A percentile compares a stretch with the other conserved stretches of the same genome.
These are phyloP conservation scores for Indicator maculatus DNA, from an alignment of 2,113 vertebrate species.

Conservation along the genomic window DNA sequence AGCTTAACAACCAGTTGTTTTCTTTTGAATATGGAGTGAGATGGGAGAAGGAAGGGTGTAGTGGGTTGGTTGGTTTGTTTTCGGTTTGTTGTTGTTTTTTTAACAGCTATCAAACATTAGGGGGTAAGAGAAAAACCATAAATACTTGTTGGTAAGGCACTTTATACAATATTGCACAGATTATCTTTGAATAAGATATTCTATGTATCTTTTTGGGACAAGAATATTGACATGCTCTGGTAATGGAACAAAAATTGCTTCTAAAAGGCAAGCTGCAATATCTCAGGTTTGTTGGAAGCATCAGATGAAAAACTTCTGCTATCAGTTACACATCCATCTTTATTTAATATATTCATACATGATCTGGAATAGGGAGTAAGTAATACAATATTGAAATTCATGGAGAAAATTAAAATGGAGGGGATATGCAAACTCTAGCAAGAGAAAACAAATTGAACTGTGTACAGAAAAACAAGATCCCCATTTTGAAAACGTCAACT, in stretches of 20 bases:
- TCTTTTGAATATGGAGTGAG: neutral
- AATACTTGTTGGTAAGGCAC: neutral
- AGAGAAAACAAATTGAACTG: constrained; percentile 14
- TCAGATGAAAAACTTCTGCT: constrained; percentile 19
- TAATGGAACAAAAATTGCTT: neutral
- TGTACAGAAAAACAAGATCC: constrained; percentile 15
- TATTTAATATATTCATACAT: neutral
- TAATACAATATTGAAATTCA: neutral
- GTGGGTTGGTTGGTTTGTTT: neutral
- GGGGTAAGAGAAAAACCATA: neutral
- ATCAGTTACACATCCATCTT: constrained; percentile 2
- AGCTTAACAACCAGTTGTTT: neutral
- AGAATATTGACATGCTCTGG: neutral
- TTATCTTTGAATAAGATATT: neutral
- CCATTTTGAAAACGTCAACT: neutral
- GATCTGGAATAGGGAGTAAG: neutral
- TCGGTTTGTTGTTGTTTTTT: neutral
- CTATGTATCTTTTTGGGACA: neutral
- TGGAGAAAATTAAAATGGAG: neutral
- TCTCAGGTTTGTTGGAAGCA: neutral
- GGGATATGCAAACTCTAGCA: neutral
- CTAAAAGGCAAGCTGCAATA: neutral
- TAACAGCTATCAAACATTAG: neutral
- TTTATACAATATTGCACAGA: neutral
- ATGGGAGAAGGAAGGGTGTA: neutral